Base-by-base conservation (phyloP, 1,140 invertebrate genomes). In the Notospermus geniculatus region DNA sequence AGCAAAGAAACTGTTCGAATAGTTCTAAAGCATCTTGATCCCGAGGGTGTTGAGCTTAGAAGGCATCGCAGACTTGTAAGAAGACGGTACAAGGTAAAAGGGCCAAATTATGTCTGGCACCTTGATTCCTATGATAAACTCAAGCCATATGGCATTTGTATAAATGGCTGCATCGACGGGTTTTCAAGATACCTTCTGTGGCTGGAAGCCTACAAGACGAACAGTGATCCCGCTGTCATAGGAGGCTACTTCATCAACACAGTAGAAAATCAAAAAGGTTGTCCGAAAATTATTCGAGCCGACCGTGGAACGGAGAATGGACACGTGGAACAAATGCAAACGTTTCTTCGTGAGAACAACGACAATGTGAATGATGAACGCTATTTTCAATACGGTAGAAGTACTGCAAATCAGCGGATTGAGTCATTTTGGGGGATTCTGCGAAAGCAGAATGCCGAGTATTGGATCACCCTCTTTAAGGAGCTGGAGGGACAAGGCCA, bases 41-140 rank as follows among this genome's bases (percentile, higher is more conserved):
- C 63, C 19, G 52, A 57, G 28, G 63, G 63, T 17, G 25, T 59
- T 15, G 22, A 56, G 15, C 11, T 52, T 17, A 25, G 63, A 54
- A 15, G 13, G 27, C 25, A 39, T 28, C 53, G 29, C 2, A 17
- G 58, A 27, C 43, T 67, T 13, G 30, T 15, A 0, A 15, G 72
- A 36, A 59, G 72, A 15, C 4, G 27, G 25, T 74, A 72, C 54
- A 45, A 46, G 23, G 52, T n/a, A 28, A 53, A 61, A 56, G 74
- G 73, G 1, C 70, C 70, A 50, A 71, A 72, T 46, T 64, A 50
- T 56, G 7, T 68, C 4, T 74, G 71, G 71, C 72, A 75, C 58
- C 54, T 74, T 2, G 73, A 77, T 68, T 65, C 62, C 0, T 73
- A 73, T 63, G 73, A 77, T 54, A 77, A 77, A 59, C 63, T 77